Base-by-base conservation (phyloP, 2,797 vertebrate species). In the Hemitrygon akajei region DNA sequence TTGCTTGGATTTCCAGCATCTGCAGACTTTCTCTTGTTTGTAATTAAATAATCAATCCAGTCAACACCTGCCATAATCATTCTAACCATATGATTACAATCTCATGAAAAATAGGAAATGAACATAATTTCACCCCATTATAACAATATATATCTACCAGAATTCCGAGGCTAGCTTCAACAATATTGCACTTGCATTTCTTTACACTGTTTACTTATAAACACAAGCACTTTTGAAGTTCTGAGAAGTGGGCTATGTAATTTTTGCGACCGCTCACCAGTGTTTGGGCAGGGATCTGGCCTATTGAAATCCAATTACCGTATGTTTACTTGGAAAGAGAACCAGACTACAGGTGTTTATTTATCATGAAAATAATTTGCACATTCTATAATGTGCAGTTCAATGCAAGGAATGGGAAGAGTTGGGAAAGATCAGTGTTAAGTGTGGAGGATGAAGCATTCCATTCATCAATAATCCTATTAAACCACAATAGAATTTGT, bases 281-380 rank as follows among this genome's bases (percentile, higher is more conserved):
- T 63, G 34, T 69, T n/a, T 25, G 37, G 58, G 14, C 87, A 69
- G 1, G 66, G 30, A 91, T 7, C 87, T 69, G 87, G 22, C 34
- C 87, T 69, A n/a, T 37, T 22, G 87, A 91, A 91, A 34, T 66
- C 16, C 63, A 69, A 71, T 60, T 37, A n/a, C n/a, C n/a, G n/a
- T n/a, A 91, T 71, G 87, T 91, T 40, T 91, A 34, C 34, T 79
- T 66, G 86, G 66, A 66, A 89, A 63, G n/a, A 7, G 60, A 63
- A 63, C 60, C n/a, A 34, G 34, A 89, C 86, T 89, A n/a, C 86
- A 89, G 86, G 60, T 66, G 86, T 89, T 58, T 22, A 66, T n/a
- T n/a, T 89, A 89, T 89, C 66, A 16, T 89, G 86, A 63, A n/a
- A 66, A 91, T 22, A 34, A 69, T 66, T 12, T 30, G 25, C 11